These are phyloP conservation scores for Actinia equina DNA, from an alignment of 64 coral and sea anemone species.

Conservation along the genomic window DNA sequence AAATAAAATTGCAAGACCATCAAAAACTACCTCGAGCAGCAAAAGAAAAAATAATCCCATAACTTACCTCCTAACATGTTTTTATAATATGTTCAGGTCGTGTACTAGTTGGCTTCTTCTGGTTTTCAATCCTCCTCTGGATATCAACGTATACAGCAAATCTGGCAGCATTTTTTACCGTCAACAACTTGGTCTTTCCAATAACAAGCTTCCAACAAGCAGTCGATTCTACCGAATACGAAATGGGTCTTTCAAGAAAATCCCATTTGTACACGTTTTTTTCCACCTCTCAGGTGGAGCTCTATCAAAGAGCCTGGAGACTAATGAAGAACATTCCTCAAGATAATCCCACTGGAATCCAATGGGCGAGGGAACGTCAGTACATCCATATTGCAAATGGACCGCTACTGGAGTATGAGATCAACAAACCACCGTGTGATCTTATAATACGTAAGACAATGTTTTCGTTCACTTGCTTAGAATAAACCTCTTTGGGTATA, in stretches of 20 bases:
- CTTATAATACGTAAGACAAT: slow-evolving; percentile 12
- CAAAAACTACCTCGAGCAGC: neutral
- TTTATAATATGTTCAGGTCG: slow-evolving; percentile 31
- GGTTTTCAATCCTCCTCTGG: slow-evolving; percentile 69
- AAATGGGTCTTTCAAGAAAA: neutral
- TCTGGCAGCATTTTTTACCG: slow-evolving; percentile 69
- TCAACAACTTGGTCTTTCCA: slow-evolving; percentile 17
- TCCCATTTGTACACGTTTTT: neutral
- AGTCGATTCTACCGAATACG: slow-evolving; percentile 20
- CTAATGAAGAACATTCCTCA: neutral
- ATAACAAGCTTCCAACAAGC: slow-evolving; percentile 59
- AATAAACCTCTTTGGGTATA: neutral
- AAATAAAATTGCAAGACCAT: neutral
- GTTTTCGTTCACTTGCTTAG: neutral
- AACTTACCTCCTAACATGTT: neutral
- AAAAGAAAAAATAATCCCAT: no score
- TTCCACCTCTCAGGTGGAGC: neutral
- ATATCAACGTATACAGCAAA: slow-evolving; percentile 78
- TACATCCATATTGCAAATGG: slow-evolving; percentile 28
- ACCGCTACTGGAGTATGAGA: slow-evolving; percentile 7
- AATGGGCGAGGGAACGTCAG: neutral
- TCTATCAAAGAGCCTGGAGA: slow-evolving; percentile 25
- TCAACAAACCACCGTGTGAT: slow-evolving; percentile 28
- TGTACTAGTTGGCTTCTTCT: slow-evolving; percentile 50
- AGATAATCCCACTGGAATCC: neutral